Conservation (phyloP, 2,797 vertebrate genomes). For the Phalanger gymnotis region DNA sequence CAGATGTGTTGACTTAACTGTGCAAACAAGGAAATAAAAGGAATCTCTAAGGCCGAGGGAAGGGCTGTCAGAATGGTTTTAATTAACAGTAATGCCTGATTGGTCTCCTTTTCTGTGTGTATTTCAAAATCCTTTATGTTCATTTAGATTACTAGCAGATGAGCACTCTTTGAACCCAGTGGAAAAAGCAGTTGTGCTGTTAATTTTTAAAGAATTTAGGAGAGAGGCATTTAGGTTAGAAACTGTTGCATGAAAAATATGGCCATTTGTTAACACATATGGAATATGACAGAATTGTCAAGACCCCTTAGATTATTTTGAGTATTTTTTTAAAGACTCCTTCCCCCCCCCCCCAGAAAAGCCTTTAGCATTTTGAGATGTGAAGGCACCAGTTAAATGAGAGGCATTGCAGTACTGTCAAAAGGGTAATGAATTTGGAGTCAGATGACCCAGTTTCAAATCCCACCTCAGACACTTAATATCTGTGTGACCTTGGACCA, state of each 20-base stretch:
- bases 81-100: constrained; percentile 65
- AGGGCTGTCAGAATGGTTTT: constrained; percentile 69
- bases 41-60: constrained; percentile 65
- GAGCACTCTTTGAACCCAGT: constrained; percentile 39
- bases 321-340: neutral
- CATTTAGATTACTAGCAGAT: constrained; percentile 71
- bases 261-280: constrained; percentile 36
- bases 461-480: neutral
- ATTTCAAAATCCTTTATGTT: constrained; percentile 71
- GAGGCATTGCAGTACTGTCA: neutral
- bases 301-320: no score
- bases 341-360: no score
- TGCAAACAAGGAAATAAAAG: constrained; percentile 63
- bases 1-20: constrained; percentile 78
- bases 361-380: neutral
- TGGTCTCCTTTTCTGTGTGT: constrained; percentile 62
- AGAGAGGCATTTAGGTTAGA: constrained; percentile 38
- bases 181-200: constrained; percentile 65
- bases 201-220: constrained; percentile 47
- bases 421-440: neutral
- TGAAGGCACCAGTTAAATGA: neutral
- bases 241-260: constrained; percentile 41
- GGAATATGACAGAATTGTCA: neutral
- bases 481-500: neutral
- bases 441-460: neutral